Evolutionary conservation across 1,140 invertebrate species (phyloP).

Genomic region (Tribolium castaneum): DNA sequence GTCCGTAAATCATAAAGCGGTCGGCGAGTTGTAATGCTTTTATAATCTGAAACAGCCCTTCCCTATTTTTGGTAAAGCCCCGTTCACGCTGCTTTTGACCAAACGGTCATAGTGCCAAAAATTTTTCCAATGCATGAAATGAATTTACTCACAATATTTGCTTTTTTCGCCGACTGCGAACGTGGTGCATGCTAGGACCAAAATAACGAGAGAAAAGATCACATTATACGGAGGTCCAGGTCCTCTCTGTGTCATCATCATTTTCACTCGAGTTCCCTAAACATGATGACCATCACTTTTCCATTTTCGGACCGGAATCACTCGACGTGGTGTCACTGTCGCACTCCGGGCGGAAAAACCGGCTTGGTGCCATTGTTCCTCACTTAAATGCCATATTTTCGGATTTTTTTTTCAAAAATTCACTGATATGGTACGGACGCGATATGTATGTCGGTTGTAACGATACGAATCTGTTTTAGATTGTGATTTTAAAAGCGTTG

Average conservation of each 20-base stretch:
- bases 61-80: neutral
- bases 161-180: slow-evolving; percentile 55
- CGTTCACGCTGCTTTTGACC: neutral
- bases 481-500: slow-evolving; percentile 52
- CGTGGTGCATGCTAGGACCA: slow-evolving; percentile 17
- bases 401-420: slow-evolving; percentile 6
- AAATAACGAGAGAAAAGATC: slow-evolving; percentile 42
- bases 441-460: slow-evolving; percentile 46
- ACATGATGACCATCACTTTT: slow-evolving; percentile 8
- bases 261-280: slow-evolving; percentile 44
- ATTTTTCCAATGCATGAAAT: too few relatives aligned
- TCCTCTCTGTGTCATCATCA: slow-evolving; percentile 51
- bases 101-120: too few relatives aligned
- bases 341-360: neutral
- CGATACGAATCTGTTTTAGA: slow-evolving; percentile 52
- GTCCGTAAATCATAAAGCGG: neutral
- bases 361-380: neutral
- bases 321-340: neutral
- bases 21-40: neutral
- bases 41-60: neutral
- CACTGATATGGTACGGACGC: slow-evolving; percentile 20
- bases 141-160: slow-evolving; percentile 61
- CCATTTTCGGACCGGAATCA: slow-evolving; percentile 17
- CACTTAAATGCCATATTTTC: slow-evolving; percentile 1
- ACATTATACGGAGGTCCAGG: slow-evolving; percentile 51